Evolutionary conservation across 2,113 vertebrate species (phyloP).

Genomic region (Seriola dumerili): DNA sequence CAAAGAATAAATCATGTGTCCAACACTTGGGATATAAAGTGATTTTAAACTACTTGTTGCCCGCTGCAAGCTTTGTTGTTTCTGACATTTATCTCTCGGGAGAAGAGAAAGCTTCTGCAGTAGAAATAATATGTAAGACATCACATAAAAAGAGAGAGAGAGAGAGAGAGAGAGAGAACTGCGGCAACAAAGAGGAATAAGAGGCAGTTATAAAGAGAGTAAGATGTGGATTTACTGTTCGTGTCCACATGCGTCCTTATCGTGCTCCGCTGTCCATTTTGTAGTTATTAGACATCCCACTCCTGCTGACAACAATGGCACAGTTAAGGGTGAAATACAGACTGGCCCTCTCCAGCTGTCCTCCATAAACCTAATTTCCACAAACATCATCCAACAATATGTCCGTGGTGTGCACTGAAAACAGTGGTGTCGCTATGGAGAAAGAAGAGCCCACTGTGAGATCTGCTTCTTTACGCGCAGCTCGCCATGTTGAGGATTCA

Average conservation of each 20-base stretch:
- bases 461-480: neutral
- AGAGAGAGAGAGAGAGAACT: neutral
- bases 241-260: conserved; percentile 10
- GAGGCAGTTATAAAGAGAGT: neutral
- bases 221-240: conserved; percentile 22
- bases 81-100: conserved; percentile 20
- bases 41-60: conserved; percentile 11
- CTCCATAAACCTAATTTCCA: neutral
- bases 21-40: neutral
- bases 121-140: conserved; percentile 1
- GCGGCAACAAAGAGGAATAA: neutral
- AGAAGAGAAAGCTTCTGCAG: neutral
- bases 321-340: neutral
- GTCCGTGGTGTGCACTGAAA: no score
- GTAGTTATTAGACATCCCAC: conserved; percentile 8
- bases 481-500: neutral
- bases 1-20: neutral
- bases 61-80: neutral
- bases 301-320: conserved; percentile 1
- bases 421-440: no score
- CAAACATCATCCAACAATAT: conserved; percentile 6
- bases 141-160: conserved; percentile 22
- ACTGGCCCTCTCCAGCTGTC: neutral
- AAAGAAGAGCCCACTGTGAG: no score
- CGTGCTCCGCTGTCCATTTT: neutral